phyloP scores from a whole-genome alignment of 2,797 vertebrate genomes.

The Cirrhinus molitorella region DNA sequence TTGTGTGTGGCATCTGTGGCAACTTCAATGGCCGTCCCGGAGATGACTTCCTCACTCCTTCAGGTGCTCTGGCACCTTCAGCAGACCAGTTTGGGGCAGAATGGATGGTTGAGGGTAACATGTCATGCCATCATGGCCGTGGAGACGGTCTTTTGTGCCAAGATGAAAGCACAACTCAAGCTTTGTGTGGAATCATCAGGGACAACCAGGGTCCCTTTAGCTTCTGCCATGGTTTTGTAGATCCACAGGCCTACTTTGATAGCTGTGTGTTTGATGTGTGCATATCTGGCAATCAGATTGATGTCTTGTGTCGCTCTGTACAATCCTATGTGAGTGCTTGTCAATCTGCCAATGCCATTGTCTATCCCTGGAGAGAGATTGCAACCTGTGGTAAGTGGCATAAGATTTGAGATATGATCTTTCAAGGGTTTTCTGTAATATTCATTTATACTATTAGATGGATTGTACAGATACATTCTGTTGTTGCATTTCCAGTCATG shows the following conservation, averaged over 20 bases:
- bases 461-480: not conserved
- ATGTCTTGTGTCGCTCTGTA: constrained; percentile 73
- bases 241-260: constrained; percentile 71
- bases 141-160: not conserved
- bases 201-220: constrained; percentile 73
- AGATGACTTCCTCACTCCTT: constrained; percentile 78
- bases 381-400: constrained; percentile 80
- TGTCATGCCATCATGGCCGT: constrained; percentile 69
- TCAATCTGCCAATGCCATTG: constrained; percentile 72
- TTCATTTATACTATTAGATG: not conserved
- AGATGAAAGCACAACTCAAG: constrained; percentile 11
- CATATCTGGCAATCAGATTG: constrained; percentile 37
- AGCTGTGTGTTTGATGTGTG: constrained; percentile 85
- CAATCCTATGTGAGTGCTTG: constrained; percentile 77
- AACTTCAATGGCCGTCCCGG: constrained; percentile 78
- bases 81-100: constrained; percentile 47
- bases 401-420: too few species aligned
- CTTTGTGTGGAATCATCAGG: constrained; percentile 74
- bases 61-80: constrained; percentile 32
- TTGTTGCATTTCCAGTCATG: constrained; percentile 58
- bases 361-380: constrained; percentile 79
- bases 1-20: constrained; percentile 81
- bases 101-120: constrained; percentile 73
- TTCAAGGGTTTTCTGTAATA: too few species aligned
- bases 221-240: constrained; percentile 72